These are phyloP conservation scores for Microdon myrmicae DNA, from an alignment of 2,888 invertebrate genomes.

Conservation along the genomic window DNA sequence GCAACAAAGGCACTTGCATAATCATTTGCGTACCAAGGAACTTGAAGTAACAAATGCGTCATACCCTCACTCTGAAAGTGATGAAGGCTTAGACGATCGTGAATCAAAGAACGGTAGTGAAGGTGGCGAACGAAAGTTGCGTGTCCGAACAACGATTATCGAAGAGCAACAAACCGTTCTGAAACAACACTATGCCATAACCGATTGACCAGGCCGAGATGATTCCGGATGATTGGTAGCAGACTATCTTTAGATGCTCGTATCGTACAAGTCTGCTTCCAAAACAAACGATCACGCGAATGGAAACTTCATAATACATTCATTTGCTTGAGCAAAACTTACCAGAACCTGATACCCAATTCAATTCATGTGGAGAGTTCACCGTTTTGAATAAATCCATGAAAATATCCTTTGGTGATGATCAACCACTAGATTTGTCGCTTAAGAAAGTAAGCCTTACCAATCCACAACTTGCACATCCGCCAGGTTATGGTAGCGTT, in stretches of 20 bases:
- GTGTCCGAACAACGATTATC: conserved; percentile 91
- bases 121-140: conserved; percentile 79
- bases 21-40: conserved; percentile 18
- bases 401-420: conserved; percentile 64
- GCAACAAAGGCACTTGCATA: conserved; percentile 53
- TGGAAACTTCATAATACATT: conserved; percentile 69
- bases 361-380: conserved; percentile 42
- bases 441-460: conserved; percentile 76
- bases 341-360: conserved; percentile 58
- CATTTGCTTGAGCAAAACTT: conserved; percentile 1
- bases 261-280: conserved; percentile 95
- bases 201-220: conserved; percentile 93
- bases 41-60: conserved; percentile 28
- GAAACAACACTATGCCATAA: conserved; percentile 87
- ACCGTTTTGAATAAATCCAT: conserved; percentile 19
- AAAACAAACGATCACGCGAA: conserved; percentile 91
- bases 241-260: conserved; percentile 78
- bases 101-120: conserved; percentile 70
- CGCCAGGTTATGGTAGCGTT: conserved; percentile 72
- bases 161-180: conserved; percentile 92
- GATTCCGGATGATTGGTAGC: conserved; percentile 91
- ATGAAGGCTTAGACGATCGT: conserved; percentile 70
- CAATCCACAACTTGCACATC: conserved; percentile 59
- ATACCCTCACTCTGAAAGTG: conserved; percentile 68
- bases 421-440: conserved; percentile 91